Base-by-base conservation (phyloP, 2,797 vertebrate species). In the Sebastes matsubarae region DNA sequence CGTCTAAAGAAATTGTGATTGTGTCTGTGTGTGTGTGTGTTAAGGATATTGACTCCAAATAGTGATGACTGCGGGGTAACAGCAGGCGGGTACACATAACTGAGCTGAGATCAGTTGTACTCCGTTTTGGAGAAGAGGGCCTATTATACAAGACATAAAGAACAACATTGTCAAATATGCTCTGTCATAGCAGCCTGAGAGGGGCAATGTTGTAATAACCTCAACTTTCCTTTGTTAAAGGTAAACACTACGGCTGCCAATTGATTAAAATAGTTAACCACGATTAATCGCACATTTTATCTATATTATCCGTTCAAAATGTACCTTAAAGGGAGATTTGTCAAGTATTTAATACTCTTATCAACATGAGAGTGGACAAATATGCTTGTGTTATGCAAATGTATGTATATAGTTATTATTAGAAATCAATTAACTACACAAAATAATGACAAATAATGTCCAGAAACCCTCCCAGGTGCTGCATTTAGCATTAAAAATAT, bases 1-100 rank as follows among this genome's bases (percentile, higher is more conserved):
- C 29, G 14, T 77, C 12, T 32, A n/a, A 12, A 68, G 63, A 74
- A 59, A 72, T 12, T 30, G 46, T 50, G 60, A 46, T 29, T 68
- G 60, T 60, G 42, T 46, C 42, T 46, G 30, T 61, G 27, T 58
- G 69, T 38, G 30, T 60, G 25, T 58, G 69, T 61, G 22, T 20
- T 46, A 22, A 60, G 42, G 42, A 78, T 67, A 82, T 73, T 76
- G 64, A 61, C 67, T 68, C 6, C 8, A 46, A 79, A 46, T 59
- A 60, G 32, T 65, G 25, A 66, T 77, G 4, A 59, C 52, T 58
- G 60, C 30, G 58, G 32, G 29, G 36, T 34, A 60, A 36, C 27
- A 83, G 74, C 61, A 20, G 10, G 16, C 30, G 42, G 24, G 25
- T 20, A 16, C 8, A 46, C 32, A 72, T 3, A 42, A 74, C 36